Evolutionary conservation across 2,797 vertebrate species (phyloP).

Genomic region (Xiphorhynchus erythropygius): DNA sequence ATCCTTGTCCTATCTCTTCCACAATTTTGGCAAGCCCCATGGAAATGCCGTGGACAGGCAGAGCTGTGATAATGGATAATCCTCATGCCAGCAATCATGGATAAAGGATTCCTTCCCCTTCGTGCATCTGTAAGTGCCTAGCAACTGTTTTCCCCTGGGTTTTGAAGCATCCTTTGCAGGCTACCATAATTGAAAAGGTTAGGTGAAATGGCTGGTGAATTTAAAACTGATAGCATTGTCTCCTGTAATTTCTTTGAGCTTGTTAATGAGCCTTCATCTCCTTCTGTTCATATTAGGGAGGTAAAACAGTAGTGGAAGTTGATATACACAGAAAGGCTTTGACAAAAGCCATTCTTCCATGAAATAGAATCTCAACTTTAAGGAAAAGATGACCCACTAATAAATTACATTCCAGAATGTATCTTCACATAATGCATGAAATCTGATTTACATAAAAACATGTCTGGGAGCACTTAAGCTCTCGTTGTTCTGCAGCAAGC

Average conservation of each 20-base stretch:
- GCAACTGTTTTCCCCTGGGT: neutral
- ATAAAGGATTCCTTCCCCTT: neutral
- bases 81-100: rapidly evolving
- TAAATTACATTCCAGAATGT: constrained; percentile 48
- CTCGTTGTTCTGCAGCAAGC: neutral
- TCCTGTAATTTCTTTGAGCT: constrained; percentile 47
- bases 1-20: neutral
- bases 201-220: constrained; percentile 11
- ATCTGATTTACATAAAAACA: constrained; percentile 49
- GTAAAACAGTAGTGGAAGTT: constrained; percentile 27
- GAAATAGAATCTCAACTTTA: constrained; percentile 38
- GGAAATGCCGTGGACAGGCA: neutral
- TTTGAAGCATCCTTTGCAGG: neutral
- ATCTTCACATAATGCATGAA: constrained; percentile 10
- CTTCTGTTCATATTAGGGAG: neutral
- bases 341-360: constrained; percentile 51
- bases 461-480: constrained; percentile 8
- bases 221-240: constrained; percentile 21
- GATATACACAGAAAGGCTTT: constrained; percentile 38
- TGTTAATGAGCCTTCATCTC: constrained; percentile 43
- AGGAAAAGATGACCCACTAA: constrained; percentile 9
- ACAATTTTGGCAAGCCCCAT: neutral
- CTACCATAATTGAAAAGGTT: constrained; percentile 10
- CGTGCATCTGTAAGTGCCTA: neutral
- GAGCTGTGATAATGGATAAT: neutral